Base-by-base conservation (phyloP, 2,888 invertebrate genomes). In the Chrysomela aeneicollis region DNA sequence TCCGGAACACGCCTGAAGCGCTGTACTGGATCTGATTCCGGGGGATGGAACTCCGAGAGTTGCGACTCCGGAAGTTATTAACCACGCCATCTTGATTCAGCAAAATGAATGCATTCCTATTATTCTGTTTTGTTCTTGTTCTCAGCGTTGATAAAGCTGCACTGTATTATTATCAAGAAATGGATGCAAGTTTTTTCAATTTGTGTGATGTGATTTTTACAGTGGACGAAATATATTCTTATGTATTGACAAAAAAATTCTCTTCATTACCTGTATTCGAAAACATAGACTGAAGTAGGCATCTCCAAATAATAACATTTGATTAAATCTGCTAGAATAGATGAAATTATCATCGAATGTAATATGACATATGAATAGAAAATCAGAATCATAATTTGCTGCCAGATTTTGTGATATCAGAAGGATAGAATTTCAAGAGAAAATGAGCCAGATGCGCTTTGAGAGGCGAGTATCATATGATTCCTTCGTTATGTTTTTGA, bases 61-160 rank as follows among this genome's bases (percentile, higher is more conserved):
- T 26, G 26, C 26, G 26, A 55, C 37, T 55, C 62, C 37, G 61
- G 59, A 72, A 75, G 73, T 77, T 75, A 78, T 79, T 79, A 78
- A 74, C 73, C 71, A 73, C 74, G 76, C 74, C 71, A 72, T 73
- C 69, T 71, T 75, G 73, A 64, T 63, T 72, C 69, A 72, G 71
- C 72, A 74, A 78, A 79, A 78, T 76, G 79, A 79, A 79, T 78
- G 78, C 78, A 78, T 79, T 78, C 78, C 74, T 78, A 77, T 78
- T 77, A 75, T 76, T 74, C 73, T 64, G 74, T 73, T 75, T 76
- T 75, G 74, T 77, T 60, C 63, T 71, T 70, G 63, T 70, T 67
- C 71, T 72, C 71, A 70, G 71, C 75, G 71, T 74, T 75, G 73
- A 73, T 74, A 71, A 74, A 74, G 68, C 71, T 70, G 71, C 70